phyloP scores from a whole-genome alignment of 2,888 invertebrate species.

The Hedychridium roseum region DNA sequence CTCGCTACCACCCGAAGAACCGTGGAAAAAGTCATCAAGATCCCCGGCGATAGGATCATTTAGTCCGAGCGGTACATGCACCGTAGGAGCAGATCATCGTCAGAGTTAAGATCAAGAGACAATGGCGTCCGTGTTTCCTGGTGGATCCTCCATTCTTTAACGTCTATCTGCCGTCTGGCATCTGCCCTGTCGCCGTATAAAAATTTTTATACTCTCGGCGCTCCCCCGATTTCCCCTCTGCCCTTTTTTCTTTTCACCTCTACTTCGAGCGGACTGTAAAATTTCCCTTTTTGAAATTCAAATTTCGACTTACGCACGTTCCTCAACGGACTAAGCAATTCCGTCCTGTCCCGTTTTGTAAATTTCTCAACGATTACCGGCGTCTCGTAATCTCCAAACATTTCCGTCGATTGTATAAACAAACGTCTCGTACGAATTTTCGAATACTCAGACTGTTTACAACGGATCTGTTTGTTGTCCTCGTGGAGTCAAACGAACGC shows the following conservation, averaged over 20 bases:
- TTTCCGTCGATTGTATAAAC: no score
- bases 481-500: no score
- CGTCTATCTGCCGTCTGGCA: slow-evolving; percentile 48
- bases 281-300: no score
- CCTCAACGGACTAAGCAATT: no score
- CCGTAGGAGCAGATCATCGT: slow-evolving; percentile 36
- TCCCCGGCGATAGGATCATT: slow-evolving; percentile 43
- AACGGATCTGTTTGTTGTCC: no score
- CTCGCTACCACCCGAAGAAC: slow-evolving; percentile 16
- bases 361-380: no score
- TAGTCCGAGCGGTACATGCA: slow-evolving; percentile 19
- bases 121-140: slow-evolving; percentile 33
- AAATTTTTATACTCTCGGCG: slow-evolving; percentile 13
- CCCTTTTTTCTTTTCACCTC: slow-evolving; percentile 5
- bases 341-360: no score
- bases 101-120: slow-evolving; percentile 35
- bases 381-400: no score
- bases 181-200: slow-evolving; percentile 34
- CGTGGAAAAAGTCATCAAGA: slow-evolving; percentile 34
- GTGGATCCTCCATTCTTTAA: slow-evolving; percentile 35
- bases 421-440: no score
- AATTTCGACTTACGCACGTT: no score
- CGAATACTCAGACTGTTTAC: no score
- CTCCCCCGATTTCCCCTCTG: slow-evolving; percentile 7
- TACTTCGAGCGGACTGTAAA: no score